Evolutionary conservation across 2,888 invertebrate species (phyloP).

Genomic region (Proisotoma minuta): DNA sequence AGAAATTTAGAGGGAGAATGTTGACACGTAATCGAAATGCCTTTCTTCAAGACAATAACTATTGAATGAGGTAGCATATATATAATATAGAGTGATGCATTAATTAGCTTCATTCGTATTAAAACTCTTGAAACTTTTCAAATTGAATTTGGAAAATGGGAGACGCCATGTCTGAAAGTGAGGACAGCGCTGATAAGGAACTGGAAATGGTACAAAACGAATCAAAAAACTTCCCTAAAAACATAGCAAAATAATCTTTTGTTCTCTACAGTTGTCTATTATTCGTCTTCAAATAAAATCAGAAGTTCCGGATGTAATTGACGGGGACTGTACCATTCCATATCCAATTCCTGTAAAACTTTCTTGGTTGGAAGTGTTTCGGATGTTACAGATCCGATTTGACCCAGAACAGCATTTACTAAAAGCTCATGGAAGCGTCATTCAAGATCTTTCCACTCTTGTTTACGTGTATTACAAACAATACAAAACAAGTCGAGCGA

Average conservation of each 20-base stretch:
- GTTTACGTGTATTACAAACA: neutral
- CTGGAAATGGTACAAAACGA: too few relatives aligned
- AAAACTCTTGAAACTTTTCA: too few relatives aligned
- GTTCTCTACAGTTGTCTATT: conserved; percentile 1
- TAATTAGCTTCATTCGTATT: too few relatives aligned
- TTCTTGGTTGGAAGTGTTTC: neutral
- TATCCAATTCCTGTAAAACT: neutral
- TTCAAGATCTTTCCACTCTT: neutral
- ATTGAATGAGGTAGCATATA: too few relatives aligned
- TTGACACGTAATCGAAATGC: too few relatives aligned
- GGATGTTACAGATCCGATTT: neutral
- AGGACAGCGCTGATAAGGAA: too few relatives aligned
- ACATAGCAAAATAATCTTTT: neutral
- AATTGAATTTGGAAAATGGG: too few relatives aligned
- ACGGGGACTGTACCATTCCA: conserved; percentile 3
- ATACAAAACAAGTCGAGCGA: neutral
- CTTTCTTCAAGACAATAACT: too few relatives aligned
- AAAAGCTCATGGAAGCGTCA: neutral
- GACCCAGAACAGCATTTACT: neutral
- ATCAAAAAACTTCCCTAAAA: neutral
- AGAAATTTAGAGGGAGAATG: too few relatives aligned
- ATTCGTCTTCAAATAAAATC: neutral
- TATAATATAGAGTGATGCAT: too few relatives aligned
- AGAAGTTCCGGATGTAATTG: neutral
- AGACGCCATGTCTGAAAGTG: too few relatives aligned